These are phyloP conservation scores for Eristalinus aeneus DNA, from an alignment of 2,888 invertebrate genomes.

Conservation along the genomic window DNA sequence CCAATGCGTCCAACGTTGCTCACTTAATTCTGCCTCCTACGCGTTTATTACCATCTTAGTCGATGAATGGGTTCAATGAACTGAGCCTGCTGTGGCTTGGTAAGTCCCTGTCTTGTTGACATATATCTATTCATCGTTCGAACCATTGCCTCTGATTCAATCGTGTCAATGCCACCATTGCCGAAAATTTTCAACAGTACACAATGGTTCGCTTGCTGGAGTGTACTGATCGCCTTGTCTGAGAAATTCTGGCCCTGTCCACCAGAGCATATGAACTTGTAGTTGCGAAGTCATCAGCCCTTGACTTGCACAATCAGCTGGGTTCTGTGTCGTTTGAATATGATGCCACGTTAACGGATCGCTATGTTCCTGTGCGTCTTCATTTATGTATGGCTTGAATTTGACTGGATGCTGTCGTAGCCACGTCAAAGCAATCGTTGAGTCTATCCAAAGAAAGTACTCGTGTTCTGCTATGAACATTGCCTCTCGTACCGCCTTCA, in stretches of 20 bases:
- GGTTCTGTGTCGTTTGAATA: neutral
- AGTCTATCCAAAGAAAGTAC: no score
- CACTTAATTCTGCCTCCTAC: conserved; percentile 34
- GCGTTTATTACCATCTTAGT: conserved; percentile 13
- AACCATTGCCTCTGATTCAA: conserved; percentile 20
- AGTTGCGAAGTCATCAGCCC: conserved; percentile 24
- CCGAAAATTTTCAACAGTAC: conserved; percentile 3
- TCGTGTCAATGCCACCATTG: neutral
- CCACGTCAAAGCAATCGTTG: no score
- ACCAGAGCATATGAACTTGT: conserved; percentile 30
- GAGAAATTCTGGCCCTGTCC: conserved; percentile 22
- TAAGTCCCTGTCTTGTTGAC: conserved; percentile 7
- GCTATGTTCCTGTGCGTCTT: no score
- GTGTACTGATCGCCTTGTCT: neutral
- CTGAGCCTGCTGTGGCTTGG: conserved; percentile 8
- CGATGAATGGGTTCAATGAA: conserved; percentile 30
- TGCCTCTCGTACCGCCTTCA: no score
- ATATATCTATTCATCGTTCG: conserved; percentile 7
- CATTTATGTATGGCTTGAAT: no score
- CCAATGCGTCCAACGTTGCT: conserved; percentile 10
- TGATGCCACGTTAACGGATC: no score
- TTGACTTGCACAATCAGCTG: conserved; percentile 16
- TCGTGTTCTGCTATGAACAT: no score
- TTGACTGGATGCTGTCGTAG: no score
- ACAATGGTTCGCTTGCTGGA: conserved; percentile 2